A percentile compares a stretch with the other conserved stretches of the same genome.
phyloP scores from a whole-genome alignment of 2,888 invertebrate species.

The Eubasilissa splendida region DNA sequence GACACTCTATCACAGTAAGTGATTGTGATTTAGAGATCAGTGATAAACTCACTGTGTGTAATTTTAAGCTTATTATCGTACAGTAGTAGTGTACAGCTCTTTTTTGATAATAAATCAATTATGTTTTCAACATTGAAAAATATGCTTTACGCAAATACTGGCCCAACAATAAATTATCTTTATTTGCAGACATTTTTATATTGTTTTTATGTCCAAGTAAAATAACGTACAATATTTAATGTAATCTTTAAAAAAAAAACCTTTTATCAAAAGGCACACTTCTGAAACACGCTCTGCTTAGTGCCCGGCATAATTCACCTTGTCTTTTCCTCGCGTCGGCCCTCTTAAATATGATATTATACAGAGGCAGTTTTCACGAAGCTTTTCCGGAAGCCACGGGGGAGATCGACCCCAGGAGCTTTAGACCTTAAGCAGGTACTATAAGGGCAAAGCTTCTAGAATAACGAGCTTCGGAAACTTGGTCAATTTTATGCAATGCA shows the following conservation, averaged over 20 bases:
- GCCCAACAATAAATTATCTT: too few species aligned
- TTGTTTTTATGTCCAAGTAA: too few species aligned
- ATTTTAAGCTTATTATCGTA: too few species aligned
- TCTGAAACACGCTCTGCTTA: neutral
- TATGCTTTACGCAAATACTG: too few species aligned
- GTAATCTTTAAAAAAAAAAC: neutral
- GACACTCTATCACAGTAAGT: too few species aligned
- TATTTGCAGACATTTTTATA: too few species aligned
- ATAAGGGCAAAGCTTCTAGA: conserved; percentile 7
- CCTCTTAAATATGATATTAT: conserved; percentile 20
- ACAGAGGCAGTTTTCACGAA: neutral
- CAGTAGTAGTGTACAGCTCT: too few species aligned
- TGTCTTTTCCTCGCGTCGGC: conserved; percentile 17
- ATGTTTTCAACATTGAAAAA: too few species aligned
- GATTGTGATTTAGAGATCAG: too few species aligned
- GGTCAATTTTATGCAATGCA: neutral
- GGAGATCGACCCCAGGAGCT: conserved; percentile 22
- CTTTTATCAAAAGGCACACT: neutral
- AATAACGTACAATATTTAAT: too few species aligned
- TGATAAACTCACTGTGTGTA: too few species aligned
- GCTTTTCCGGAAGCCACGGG: neutral
- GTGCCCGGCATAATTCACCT: conserved; percentile 20
- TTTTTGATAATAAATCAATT: too few species aligned
- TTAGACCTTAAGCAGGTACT: conserved; percentile 3
- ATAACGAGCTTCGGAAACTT: conserved; percentile 16